Evolutionary conservation across 1,140 invertebrate species (phyloP).

Genomic region (Nasonia giraulti): DNA sequence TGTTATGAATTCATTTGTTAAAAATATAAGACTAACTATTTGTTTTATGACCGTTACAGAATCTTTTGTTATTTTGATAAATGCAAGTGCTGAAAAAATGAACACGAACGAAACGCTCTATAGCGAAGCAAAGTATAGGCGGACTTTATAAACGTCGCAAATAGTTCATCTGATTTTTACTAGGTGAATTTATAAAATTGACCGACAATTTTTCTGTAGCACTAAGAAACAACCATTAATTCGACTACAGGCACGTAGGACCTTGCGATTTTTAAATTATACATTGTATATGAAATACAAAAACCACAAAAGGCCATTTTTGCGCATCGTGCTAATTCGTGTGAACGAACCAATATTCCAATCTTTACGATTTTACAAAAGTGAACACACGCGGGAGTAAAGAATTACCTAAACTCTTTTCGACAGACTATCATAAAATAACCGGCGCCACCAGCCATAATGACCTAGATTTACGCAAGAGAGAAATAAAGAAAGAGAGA

Average conservation of each 20-base stretch:
- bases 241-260: slow-evolving; percentile 10
- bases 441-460: slow-evolving; percentile 59
- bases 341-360: slow-evolving; percentile 43
- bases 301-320: slow-evolving; percentile 34
- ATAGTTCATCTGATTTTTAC: not conserved
- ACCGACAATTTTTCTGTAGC: slow-evolving; percentile 11
- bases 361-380: slow-evolving; percentile 45
- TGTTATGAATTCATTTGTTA: slow-evolving; percentile 20
- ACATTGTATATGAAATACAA: slow-evolving; percentile 18
- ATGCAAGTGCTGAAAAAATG: not conserved
- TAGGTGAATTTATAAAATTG: slow-evolving; percentile 36
- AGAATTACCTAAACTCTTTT: slow-evolving; percentile 27
- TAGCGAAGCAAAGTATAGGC: not conserved
- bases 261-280: slow-evolving; percentile 41
- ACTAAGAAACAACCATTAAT: slow-evolving; percentile 1
- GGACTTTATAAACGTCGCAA: not conserved
- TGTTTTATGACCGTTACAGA: not conserved
- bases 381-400: slow-evolving; percentile 11
- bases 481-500: slow-evolving; percentile 6
- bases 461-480: slow-evolving; percentile 66
- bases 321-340: slow-evolving; percentile 21
- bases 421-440: slow-evolving; percentile 41
- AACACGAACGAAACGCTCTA: not conserved
- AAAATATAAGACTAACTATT: not conserved
- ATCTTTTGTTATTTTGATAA: not conserved